Conservation (phyloP, 2,113 vertebrate genomes). For the Carettochelys insculpta region DNA sequence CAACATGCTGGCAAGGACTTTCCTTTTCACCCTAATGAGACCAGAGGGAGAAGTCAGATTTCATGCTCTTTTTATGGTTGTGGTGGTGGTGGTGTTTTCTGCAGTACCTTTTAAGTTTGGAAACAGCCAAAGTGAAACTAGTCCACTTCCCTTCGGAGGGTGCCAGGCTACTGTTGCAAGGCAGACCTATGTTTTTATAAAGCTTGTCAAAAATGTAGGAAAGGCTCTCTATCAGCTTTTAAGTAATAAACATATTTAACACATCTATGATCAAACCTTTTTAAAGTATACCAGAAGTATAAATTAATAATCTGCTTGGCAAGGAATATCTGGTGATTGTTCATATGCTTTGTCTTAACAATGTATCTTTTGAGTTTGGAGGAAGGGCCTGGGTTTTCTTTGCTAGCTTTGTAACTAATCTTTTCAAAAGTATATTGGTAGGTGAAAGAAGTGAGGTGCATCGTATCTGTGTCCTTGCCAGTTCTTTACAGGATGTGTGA, state of each 20-base stretch:
- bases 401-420: neutral
- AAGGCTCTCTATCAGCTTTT: neutral
- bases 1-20: neutral
- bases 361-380: neutral
- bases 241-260: neutral
- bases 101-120: neutral
- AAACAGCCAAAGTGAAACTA: neutral
- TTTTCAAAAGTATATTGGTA: neutral
- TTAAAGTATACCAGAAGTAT: neutral
- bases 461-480: neutral
- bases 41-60: neutral
- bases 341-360: neutral
- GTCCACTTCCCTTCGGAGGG: neutral
- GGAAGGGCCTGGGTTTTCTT: neutral
- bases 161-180: neutral
- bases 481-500: neutral
- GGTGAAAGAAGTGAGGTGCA: neutral
- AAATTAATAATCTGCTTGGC: slow-evolving; percentile 32
- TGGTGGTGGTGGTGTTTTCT: neutral
- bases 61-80: neutral
- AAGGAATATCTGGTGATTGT: neutral
- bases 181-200: neutral
- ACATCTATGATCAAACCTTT: neutral
- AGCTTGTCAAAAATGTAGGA: neutral
- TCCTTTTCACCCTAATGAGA: neutral